Base-by-base conservation (phyloP, 2,888 invertebrate genomes). In the Saturnia japonica region DNA sequence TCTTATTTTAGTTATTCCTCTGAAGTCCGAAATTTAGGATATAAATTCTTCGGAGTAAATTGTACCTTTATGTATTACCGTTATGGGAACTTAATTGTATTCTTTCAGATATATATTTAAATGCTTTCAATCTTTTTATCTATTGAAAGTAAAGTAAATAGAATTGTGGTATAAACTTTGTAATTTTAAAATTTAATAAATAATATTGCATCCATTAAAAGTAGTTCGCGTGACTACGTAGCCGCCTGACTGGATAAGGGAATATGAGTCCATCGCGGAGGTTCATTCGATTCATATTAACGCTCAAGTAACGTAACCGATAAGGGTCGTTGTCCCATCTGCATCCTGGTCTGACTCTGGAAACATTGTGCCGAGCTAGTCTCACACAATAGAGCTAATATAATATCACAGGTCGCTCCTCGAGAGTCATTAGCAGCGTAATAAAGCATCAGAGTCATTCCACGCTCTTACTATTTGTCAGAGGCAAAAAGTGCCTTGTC, bases 401-500 rank as follows among this genome's bases (percentile, higher is more conserved):
- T 92, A 90, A 92, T 93, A 91, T 91, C 91, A 91, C 90, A 92
- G 88, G 87, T 83, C 85, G 88, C 81, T 87, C 84, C 86, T 88
- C 85, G 86, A 91, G 90, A 89, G 91, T 93, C 93, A 93, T 94
- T 94, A 93, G 91, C 86, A 89, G 90, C 87, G 85, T 87, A 87
- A 91, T 91, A 93, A 92, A 91, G 92, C 91, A 80, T 82, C 89
- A 83, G 82, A 90, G 88, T 90, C 90, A 90, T 91, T 91, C 91
- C 90, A 90, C 86, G 90, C 88, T 90, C 88, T 88, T 91, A 91
- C 93, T 93, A 93, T 94, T 93, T 91, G 93, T 93, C 91, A 91
- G 91, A 85, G 87, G 91, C 91, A 93, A 93, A 93, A 94, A 94
- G 88, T 91, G 90, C 88, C 93, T 91, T 90, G 93, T 91, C 93